These are phyloP conservation scores for Lepidochrysops patricia DNA, from an alignment of 2,888 invertebrate genomes.

Conservation along the genomic window DNA sequence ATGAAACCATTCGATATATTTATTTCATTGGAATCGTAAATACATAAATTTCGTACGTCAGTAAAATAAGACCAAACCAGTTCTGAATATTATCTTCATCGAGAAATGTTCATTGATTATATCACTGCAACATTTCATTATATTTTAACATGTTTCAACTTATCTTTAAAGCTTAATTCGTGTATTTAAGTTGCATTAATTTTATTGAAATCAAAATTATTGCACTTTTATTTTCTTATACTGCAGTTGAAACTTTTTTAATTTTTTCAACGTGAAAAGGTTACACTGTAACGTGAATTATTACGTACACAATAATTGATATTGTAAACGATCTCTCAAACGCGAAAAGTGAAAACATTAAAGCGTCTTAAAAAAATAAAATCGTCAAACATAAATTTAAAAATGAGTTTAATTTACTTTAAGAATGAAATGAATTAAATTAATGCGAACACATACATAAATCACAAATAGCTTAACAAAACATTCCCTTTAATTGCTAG, in stretches of 20 bases:
- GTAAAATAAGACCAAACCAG: slow-evolving; percentile 55
- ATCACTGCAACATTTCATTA: slow-evolving; percentile 34
- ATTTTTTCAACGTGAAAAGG: background rate
- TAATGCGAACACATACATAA: slow-evolving; percentile 1
- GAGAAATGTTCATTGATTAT: slow-evolving; percentile 68
- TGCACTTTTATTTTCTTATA: too few species aligned
- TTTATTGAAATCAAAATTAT: background rate
- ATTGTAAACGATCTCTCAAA: background rate
- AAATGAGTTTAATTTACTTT: background rate
- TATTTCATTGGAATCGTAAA: slow-evolving; percentile 6
- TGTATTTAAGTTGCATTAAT: background rate
- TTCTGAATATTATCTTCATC: slow-evolving; percentile 64
- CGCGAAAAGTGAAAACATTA: background rate
- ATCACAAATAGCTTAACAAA: slow-evolving; percentile 7
- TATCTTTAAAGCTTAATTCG: slow-evolving; percentile 5
- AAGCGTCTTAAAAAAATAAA: background rate
- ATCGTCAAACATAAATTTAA: background rate
- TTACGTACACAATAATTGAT: background rate
- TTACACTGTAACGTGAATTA: background rate
- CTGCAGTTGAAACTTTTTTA: background rate
- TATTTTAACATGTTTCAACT: slow-evolving; percentile 5
- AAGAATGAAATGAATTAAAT: slow-evolving; percentile 5
- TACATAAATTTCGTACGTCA: slow-evolving; percentile 33
- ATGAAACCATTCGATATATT: background rate
- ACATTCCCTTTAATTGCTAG: slow-evolving; percentile 11